Evolutionary conservation across 23 tunicate genomes (phyloP).

Genomic region (Clavelina lepadiformis): DNA sequence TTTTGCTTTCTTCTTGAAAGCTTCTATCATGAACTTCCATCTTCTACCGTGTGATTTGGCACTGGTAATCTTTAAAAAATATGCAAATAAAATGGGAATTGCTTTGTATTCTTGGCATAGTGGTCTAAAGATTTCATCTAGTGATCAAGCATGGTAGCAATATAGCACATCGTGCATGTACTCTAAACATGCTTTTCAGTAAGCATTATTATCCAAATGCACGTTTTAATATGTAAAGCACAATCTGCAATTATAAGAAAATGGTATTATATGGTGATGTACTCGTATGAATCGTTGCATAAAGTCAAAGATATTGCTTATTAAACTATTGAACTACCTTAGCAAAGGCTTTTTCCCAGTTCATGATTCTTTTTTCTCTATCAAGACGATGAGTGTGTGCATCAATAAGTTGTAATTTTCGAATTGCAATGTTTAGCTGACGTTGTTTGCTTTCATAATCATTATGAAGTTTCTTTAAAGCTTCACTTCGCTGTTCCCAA

Average conservation of each 20-base stretch:
- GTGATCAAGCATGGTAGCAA: too few relatives aligned
- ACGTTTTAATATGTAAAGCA: too few relatives aligned
- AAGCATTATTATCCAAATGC: too few relatives aligned
- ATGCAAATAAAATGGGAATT: background rate
- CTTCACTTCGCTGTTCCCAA: constrained; percentile 89
- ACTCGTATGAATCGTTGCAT: too few relatives aligned
- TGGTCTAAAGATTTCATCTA: too few relatives aligned
- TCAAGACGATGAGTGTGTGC: constrained; percentile 55
- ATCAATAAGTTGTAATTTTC: constrained; percentile 59
- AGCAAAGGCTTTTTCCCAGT: constrained; percentile 94
- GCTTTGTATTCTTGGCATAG: too few relatives aligned
- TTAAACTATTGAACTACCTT: constrained; percentile 37
- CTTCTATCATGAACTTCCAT: constrained; percentile 90
- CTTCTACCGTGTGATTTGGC: constrained; percentile 78
- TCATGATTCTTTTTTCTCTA: constrained; percentile 65
- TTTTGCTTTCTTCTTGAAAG: constrained; percentile 64
- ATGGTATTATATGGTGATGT: too few relatives aligned
- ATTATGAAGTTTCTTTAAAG: constrained; percentile 74
- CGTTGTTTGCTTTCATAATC: constrained; percentile 91
- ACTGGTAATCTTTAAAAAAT: constrained; percentile 52
- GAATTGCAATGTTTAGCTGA: constrained; percentile 77
- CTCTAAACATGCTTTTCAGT: too few relatives aligned
- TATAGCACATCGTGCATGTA: too few relatives aligned
- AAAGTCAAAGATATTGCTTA: too few relatives aligned
- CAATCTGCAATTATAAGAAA: too few relatives aligned